phyloP scores from a whole-genome alignment of 2,797 vertebrate genomes.

The Rhodeus uyekii region DNA sequence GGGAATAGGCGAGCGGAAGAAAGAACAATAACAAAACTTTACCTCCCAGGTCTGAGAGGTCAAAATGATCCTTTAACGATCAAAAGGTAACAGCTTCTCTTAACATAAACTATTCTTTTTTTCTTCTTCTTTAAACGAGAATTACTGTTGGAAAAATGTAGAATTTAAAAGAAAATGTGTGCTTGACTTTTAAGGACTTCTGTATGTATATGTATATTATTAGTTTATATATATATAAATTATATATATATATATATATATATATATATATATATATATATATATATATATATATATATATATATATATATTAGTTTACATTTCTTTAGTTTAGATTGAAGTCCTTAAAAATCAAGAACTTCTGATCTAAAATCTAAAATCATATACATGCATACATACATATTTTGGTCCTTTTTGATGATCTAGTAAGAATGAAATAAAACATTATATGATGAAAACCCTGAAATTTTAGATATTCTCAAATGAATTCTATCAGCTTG shows the following conservation, averaged over 20 bases:
- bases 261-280: too few species aligned
- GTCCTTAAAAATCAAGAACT: too few species aligned
- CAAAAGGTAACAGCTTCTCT: neutral
- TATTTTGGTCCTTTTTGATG: neutral
- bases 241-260: too few species aligned
- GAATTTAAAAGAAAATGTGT: neutral
- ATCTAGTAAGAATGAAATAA: neutral
- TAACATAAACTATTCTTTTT: neutral
- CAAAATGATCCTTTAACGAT: neutral
- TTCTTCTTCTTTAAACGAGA: neutral
- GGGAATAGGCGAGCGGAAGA: conserved; percentile 75
- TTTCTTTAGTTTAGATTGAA: too few species aligned
- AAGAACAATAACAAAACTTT: conserved; percentile 70
- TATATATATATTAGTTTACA: too few species aligned
- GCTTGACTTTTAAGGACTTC: neutral
- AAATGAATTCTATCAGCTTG: neutral
- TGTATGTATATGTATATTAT: too few species aligned
- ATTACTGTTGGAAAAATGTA: too few species aligned
- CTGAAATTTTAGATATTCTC: neutral
- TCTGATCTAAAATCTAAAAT: neutral
- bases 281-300: too few species aligned
- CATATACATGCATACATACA: neutral
- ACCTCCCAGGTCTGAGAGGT: conserved; percentile 72
- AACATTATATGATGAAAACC: neutral
- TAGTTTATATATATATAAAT: too few species aligned